Conservation (phyloP, 2,888 invertebrate genomes). For the Disparrhopalites patrizii region DNA sequence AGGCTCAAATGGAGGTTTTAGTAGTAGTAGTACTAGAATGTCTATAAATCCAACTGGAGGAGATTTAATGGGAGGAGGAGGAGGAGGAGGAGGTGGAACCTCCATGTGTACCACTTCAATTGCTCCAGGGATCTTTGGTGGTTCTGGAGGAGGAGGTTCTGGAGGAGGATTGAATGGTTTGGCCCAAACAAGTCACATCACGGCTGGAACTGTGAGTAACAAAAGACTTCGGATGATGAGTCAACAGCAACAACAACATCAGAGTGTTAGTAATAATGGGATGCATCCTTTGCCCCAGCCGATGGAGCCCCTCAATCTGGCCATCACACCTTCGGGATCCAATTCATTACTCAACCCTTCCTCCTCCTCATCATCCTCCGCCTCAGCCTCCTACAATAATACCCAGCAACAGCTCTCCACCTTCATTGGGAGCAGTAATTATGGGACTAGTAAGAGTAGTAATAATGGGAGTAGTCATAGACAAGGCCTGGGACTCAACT, state of each 20-base stretch:
- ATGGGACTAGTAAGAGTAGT: slow-evolving; percentile 2
- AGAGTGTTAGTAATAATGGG: slow-evolving; percentile 1
- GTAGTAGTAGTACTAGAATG: slow-evolving; percentile 1
- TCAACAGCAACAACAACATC: slow-evolving; percentile 30
- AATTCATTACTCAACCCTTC: slow-evolving; percentile 23
- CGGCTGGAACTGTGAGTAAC: slow-evolving; percentile 24
- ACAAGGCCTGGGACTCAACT: slow-evolving; percentile 34
- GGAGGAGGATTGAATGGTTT: not conserved
- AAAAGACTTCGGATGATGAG: slow-evolving; percentile 46
- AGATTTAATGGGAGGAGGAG: too few relatives aligned
- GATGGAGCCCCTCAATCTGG: slow-evolving; percentile 43
- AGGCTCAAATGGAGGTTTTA: too few relatives aligned
- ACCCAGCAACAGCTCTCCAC: slow-evolving; percentile 19
- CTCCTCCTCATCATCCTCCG: too few relatives aligned
- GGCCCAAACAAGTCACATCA: not conserved
- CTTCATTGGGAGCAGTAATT: slow-evolving; percentile 19
- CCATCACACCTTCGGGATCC: slow-evolving; percentile 33
- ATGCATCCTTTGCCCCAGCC: slow-evolving; percentile 15
- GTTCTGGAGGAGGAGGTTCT: slow-evolving; percentile 16
- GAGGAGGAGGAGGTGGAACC: not conserved
- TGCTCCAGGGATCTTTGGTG: slow-evolving; percentile 12
- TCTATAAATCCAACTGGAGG: not conserved
- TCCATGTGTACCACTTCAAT: slow-evolving; percentile 12
- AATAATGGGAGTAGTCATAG: slow-evolving; percentile 12
- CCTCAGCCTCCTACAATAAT: too few relatives aligned